phyloP scores from a whole-genome alignment of 2,888 invertebrate species.

The Sphaeridia pumilis region DNA sequence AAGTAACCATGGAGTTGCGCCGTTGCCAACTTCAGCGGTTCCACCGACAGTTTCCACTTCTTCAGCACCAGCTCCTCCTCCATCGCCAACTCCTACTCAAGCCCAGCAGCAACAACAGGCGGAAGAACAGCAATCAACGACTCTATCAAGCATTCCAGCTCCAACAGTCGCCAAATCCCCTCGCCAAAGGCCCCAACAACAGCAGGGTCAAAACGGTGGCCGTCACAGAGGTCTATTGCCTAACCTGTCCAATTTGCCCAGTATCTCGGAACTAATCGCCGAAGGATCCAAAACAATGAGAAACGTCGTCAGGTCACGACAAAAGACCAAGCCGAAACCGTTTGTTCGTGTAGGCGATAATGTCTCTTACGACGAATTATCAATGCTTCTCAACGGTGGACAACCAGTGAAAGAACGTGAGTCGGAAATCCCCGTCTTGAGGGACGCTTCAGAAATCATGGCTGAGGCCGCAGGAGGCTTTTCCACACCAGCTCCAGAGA shows the following conservation, averaged over 20 bases:
- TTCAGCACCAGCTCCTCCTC: background rate
- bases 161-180: background rate
- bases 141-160: background rate
- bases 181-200: background rate
- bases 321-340: constrained; percentile 10
- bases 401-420: background rate
- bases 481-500: constrained; percentile 15
- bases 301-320: too few relatives aligned
- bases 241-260: constrained; percentile 1
- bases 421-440: background rate
- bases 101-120: constrained; percentile 6
- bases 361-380: constrained; percentile 27
- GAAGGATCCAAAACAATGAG: background rate
- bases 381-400: constrained; percentile 13
- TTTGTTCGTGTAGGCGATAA: constrained; percentile 28
- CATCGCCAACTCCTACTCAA: background rate
- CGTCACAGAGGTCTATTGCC: background rate
- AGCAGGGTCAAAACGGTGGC: background rate
- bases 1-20: background rate
- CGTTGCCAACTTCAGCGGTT: too few relatives aligned
- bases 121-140: constrained; percentile 4
- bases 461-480: background rate
- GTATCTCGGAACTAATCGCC: background rate
- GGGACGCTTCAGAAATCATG: background rate
- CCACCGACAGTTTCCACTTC: background rate